Evolutionary conservation across 1,140 invertebrate species (phyloP), one percentile per base, ranked within the genome.

Genomic region (Philotrypesis tridentata): DNA sequence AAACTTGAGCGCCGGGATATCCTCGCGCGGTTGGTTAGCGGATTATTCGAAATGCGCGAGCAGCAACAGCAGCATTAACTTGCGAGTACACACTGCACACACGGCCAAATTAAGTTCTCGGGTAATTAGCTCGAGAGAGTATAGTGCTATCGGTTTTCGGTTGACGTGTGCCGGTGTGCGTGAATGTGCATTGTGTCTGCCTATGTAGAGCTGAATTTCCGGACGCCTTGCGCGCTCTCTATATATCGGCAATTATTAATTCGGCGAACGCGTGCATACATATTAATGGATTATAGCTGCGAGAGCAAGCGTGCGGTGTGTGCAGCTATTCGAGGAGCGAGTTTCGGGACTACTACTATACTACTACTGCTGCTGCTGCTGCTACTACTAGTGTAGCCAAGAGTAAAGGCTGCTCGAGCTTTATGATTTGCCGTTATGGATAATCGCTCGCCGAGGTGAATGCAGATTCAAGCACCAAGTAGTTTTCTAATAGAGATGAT

Each of bases 211-310:
- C 33, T 5, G 77, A 25, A 60, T 40, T 71, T 17, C 9, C 12
- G 37, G 17, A 14, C 31, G 29, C 17, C 9, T 65, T 65, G 27
- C 27, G 25, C 25, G 61, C 11, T 27, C 11, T 14, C 8, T 65
- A 65, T 63, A 27, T 65, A 55, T 55, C 48, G 48, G 21, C 60
- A 74, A 81, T 81, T 81, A 75, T 75, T 75, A 81, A 75, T 81
- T 81, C 79, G 40, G 11, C 31, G 21, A 63, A 31, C 63, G 29
- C n/a, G 72, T 29, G 72, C 72, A 81, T 75, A 81, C 31, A 81
- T 81, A 81, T 81, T 75, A 55, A 81, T 81, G 65, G 79, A 81
- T 81, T 75, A 81, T 81, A 23, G n/a, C n/a, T n/a, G n/a, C 29
- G 14, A 4, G n/a, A 29, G 8, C 40, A n/a, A n/a, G 48, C 63